Evolutionary conservation across 2,113 vertebrate species (phyloP), one percentile per base, ranked within the genome.

Genomic region (Xyliphius kryptos): DNA sequence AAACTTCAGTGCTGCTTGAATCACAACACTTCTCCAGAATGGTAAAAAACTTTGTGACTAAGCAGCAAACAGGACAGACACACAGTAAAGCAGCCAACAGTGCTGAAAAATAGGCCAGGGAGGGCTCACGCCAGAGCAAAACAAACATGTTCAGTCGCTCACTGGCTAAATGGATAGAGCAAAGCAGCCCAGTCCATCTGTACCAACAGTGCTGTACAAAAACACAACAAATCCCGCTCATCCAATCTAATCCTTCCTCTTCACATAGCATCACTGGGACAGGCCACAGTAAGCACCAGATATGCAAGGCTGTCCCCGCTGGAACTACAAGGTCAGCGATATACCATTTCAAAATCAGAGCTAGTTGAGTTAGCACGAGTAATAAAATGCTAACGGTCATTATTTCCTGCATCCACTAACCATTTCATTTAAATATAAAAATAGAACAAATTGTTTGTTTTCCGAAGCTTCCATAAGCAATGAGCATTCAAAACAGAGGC

Each of bases 101-200:
- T 17, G 57, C 51, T 50, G 59, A 66, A 76, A 87, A 85, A 75
- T 80, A 83, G 82, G 81, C 56, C 80, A 82, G 61, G 8, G 54
- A 82, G 61, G 8, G 54, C 67, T 75, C 69, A 56, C 66, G 77
- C 73, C 74, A 76, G 71, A 81, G 67, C 55, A 79, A 83, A 78
- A 67, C 68, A 68, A 57, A 36, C 16, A 46, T 3, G 17, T 5
- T 14, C 38, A 46, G 51, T 61, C 10, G 13, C 63, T 71, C 74
- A 69, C 36, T 3, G 20, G 48, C 32, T 52, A 32, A 43, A 32
- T 57, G 50, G 32, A 14, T 21, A 43, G 51, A 59, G 37, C 15
- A 50, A 48, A 20, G 20, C 9, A 17, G 15, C 32, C 46, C n/a
- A 46, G 26, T 67, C 46, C 22, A 15, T 40, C 19, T 14, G 48